Evolutionary conservation across 2,797 vertebrate genomes (phyloP).

Genomic region (Siniperca undulata): DNA sequence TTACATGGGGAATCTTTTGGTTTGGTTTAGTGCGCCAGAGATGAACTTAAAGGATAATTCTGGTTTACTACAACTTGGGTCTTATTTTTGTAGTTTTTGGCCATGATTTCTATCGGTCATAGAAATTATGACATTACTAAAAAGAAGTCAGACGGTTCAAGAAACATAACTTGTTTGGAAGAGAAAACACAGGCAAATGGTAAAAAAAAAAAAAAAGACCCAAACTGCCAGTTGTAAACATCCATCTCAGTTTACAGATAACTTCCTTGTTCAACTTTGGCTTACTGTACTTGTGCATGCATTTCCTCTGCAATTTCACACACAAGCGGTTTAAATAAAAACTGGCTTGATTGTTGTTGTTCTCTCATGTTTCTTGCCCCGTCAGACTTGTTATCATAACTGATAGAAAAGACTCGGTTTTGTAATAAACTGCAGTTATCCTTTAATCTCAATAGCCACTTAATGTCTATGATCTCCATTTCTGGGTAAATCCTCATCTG

Average conservation of each 20-base stretch:
- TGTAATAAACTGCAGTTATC: neutral
- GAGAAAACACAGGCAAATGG: neutral
- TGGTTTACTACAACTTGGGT: neutral
- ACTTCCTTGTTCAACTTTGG: slow-evolving; percentile 15
- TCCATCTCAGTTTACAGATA: slow-evolving; percentile 8
- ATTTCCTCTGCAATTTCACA: neutral
- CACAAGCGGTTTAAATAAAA: neutral
- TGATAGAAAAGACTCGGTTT: neutral
- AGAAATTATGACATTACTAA: neutral
- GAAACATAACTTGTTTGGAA: neutral
- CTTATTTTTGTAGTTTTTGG: neutral
- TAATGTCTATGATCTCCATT: neutral
- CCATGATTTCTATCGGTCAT: neutral
- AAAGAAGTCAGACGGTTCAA: neutral
- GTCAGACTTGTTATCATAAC: slow-evolving; percentile 1
- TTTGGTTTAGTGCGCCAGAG: slow-evolving; percentile 8
- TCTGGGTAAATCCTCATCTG: slow-evolving; percentile 25
- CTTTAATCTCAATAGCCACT: neutral
- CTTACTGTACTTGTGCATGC: neutral
- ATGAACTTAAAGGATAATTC: neutral
- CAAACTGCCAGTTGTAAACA: neutral
- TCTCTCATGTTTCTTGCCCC: neutral
- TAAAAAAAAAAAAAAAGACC: neutral
- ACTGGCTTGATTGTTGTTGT: neutral
- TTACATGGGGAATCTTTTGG: neutral